Percentiles rank a stretch among this genome's conserved stretches.
Evolutionary conservation across 2,113 vertebrate species (phyloP).

Genomic region (Campylorhamphus procurvoides): DNA sequence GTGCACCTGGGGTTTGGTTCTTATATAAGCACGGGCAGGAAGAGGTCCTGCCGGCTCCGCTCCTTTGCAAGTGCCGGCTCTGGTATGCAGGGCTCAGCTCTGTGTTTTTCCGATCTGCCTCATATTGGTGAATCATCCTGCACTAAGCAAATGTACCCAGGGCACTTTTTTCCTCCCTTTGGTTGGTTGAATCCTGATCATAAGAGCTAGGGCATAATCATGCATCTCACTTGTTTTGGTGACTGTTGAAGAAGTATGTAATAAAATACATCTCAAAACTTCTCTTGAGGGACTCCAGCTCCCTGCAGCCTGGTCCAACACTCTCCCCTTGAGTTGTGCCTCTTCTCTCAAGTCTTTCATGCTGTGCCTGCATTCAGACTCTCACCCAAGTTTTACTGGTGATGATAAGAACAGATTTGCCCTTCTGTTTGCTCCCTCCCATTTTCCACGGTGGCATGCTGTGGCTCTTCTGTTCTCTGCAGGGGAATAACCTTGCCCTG

Average conservation of each 20-base stretch:
- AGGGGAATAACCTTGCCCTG: not conserved
- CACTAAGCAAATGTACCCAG: not conserved
- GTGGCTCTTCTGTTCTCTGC: not conserved
- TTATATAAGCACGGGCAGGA: accelerated
- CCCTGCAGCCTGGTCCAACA: not conserved
- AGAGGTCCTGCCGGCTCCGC: not conserved
- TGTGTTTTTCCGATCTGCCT: not conserved
- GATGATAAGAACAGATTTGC: not conserved
- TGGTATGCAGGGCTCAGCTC: not conserved
- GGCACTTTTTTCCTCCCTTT: not conserved
- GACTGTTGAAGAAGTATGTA: not conserved
- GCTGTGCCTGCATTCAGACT: not conserved
- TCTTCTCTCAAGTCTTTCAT: accelerated
- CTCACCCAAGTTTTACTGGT: accelerated
- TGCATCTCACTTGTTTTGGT: not conserved
- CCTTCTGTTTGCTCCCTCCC: not conserved
- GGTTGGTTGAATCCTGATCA: not conserved
- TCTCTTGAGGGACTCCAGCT: not conserved
- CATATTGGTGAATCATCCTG: not conserved
- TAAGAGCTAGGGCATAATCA: not conserved
- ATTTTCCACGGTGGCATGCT: not conserved
- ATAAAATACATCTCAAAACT: not conserved
- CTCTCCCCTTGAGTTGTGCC: not conserved
- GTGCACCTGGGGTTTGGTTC: accelerated
- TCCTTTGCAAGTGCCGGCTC: not conserved